Conservation (phyloP, 2,888 invertebrate genomes). For the Tolmerus cingulatus region DNA sequence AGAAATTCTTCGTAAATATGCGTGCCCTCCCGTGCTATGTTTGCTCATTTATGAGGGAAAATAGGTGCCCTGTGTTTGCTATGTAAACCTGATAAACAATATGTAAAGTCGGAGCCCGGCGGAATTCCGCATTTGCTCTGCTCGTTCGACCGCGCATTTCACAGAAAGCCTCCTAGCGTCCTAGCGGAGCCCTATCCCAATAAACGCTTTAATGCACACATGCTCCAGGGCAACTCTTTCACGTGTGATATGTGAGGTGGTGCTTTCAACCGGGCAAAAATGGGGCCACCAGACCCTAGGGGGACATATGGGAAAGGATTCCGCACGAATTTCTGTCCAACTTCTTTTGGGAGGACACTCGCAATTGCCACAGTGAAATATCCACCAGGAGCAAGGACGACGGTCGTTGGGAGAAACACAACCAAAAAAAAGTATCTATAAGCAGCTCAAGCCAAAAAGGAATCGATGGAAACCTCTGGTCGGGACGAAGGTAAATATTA, state of each 20-base stretch:
- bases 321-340: neutral
- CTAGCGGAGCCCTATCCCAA: neutral
- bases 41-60: constrained; percentile 21
- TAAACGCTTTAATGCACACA: neutral
- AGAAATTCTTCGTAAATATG: neutral
- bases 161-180: neutral
- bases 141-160: neutral
- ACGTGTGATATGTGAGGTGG: neutral
- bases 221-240: neutral
- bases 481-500: neutral
- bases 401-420: neutral
- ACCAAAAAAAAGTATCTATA: neutral
- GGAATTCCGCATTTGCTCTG: neutral
- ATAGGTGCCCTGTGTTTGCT: constrained; percentile 19
- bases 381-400: neutral
- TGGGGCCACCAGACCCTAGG: neutral
- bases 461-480: neutral
- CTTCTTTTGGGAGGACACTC: neutral
- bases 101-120: neutral
- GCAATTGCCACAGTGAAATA: neutral
- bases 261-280: neutral
- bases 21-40: neutral
- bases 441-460: neutral
- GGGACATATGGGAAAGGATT: neutral
- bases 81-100: constrained; percentile 19